Base-by-base conservation (phyloP, 2,888 invertebrate genomes). In the Pelosia muscerda region DNA sequence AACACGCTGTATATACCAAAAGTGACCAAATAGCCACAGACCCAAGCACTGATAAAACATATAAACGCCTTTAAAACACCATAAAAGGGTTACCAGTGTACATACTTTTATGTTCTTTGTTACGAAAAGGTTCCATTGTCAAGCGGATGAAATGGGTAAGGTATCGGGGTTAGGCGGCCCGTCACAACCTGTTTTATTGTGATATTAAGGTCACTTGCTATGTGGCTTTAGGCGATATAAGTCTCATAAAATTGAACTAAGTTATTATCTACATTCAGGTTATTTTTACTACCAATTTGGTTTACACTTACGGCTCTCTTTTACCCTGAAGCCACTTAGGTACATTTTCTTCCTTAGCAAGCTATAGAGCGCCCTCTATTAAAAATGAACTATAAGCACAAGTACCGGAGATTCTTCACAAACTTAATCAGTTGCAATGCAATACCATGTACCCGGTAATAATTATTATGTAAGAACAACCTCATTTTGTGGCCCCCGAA, bases 71-170 rank as follows among this genome's bases (percentile, higher is more conserved):
- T 23, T 38, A 34, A 34, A 34, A 31, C 28, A 54, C 63, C 53
- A n/a, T 63, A 53, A 54, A 53, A 49, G 28, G 53, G n/a, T 54
- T 72, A 78, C 49, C 31, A 19, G 55, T 63, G 38, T 56, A 63
- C 13, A 31, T 63, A 56, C 25, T 63, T 56, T 49, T 62, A 6
- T 49, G 34, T 56, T 25, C 26, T 8, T 69, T 69, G 65, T 53
- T 71, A 55, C 54, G 49, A 57, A 54, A n/a, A 49, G 53, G 60
- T 54, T 64, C 38, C 26, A 42, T 63, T 60, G 60, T 55, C 57
- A 56, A 62, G 56, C 49, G 56, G 56, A 53, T 65, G 55, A 63
- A 63, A 63, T 63, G 63, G 63, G 63, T 63, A 25, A 56, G 63
- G 55, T 63, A 63, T 55, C 55, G 55, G 38, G 38, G 55, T 34